A percentile compares a stretch with the other conserved stretches of the same genome.
These are phyloP conservation scores for Andrena dorsata DNA, from an alignment of 2,888 invertebrate genomes.

Conservation along the genomic window DNA sequence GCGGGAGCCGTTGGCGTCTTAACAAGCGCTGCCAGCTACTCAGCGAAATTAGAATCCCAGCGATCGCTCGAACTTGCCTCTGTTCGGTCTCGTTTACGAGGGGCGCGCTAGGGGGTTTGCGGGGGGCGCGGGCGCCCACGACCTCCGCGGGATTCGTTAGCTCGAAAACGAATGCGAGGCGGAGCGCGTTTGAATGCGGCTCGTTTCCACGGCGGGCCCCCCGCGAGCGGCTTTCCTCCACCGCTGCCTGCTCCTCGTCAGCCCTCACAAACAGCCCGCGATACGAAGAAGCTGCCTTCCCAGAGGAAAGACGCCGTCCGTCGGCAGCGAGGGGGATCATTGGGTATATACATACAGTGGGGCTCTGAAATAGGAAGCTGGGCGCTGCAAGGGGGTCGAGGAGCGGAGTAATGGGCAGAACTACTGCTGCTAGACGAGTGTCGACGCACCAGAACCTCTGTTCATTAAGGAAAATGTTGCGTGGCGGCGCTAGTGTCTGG, in stretches of 20 bases:
- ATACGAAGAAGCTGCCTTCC: background rate
- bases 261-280: slow-evolving; percentile 8
- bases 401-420: slow-evolving; percentile 23
- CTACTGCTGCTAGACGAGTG: background rate
- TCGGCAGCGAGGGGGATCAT: no score
- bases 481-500: background rate
- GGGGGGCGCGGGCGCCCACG: background rate
- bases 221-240: background rate
- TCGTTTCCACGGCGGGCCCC: background rate
- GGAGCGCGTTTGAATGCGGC: slow-evolving; percentile 10
- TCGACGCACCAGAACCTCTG: background rate
- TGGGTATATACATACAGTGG: no score
- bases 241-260: background rate
- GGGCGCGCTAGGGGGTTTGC: background rate
- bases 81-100: slow-evolving; percentile 34
- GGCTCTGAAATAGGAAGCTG: background rate
- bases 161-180: slow-evolving; percentile 15
- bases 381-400: slow-evolving; percentile 4
- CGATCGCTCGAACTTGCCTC: slow-evolving; percentile 42
- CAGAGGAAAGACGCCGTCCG: background rate
- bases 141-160: slow-evolving; percentile 46
- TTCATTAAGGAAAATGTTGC: slow-evolving; percentile 21
- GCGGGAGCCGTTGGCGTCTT: slow-evolving; percentile 30
- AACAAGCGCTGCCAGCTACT: slow-evolving; percentile 58
- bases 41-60: slow-evolving; percentile 65